Percentiles rank a stretch among this genome's conserved stretches.
phyloP scores from a whole-genome alignment of 2,113 vertebrate genomes.

The Ancistrus triradiatus region DNA sequence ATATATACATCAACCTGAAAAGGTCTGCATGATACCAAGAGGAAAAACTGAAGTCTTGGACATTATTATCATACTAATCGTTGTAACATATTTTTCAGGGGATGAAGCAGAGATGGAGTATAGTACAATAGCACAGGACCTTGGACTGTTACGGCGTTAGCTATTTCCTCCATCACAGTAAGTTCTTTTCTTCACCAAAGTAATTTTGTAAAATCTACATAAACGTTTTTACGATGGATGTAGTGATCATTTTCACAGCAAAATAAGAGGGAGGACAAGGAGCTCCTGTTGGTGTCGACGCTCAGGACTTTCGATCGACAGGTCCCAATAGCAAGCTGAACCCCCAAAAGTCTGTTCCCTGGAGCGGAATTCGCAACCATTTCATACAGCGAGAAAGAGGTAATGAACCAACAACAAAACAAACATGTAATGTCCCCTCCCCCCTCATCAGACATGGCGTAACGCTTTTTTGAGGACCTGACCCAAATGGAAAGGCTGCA shows the following conservation, averaged over 20 bases:
- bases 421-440: not conserved
- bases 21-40: too few relatives aligned
- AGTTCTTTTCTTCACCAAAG: too few relatives aligned
- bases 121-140: slow-evolving; percentile 88
- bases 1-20: too few relatives aligned
- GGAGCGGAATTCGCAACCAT: slow-evolving; percentile 87
- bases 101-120: slow-evolving; percentile 94
- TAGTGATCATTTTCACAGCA: slow-evolving; percentile 62
- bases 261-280: slow-evolving; percentile 84
- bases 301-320: slow-evolving; percentile 87
- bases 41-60: too few relatives aligned
- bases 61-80: not conserved
- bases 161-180: slow-evolving; percentile 86
- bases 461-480: too few relatives aligned
- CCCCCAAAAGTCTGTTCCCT: slow-evolving; percentile 84
- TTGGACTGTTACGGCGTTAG: slow-evolving; percentile 91
- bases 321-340: slow-evolving; percentile 82
- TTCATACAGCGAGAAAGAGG: slow-evolving; percentile 88
- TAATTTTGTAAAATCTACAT: slow-evolving; percentile 21
- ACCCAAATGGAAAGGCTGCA: too few relatives aligned
- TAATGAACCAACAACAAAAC: slow-evolving; percentile 37
- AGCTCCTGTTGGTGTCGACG: slow-evolving; percentile 82
- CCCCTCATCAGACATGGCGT: too few relatives aligned
- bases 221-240: not conserved
- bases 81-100: slow-evolving; percentile 56